Evolutionary conservation across 1,140 invertebrate species (phyloP).

Genomic region (Microplitis demolitor): DNA sequence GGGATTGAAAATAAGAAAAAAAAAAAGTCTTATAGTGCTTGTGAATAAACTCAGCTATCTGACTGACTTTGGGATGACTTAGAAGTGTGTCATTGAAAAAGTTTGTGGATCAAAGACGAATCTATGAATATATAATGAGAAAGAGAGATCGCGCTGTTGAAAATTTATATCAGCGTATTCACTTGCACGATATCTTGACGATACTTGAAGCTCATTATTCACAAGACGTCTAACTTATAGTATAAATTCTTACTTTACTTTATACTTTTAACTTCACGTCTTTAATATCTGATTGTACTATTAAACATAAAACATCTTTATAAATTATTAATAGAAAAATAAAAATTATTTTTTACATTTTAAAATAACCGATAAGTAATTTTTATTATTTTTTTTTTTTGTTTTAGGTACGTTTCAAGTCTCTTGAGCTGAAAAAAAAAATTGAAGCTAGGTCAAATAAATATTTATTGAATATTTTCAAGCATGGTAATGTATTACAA

Average conservation of each 20-base stretch:
- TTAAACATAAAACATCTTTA: neutral
- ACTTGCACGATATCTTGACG: constrained; percentile 3
- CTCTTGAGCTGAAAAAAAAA: too few relatives aligned
- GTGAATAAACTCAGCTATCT: neutral
- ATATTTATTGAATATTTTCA: too few relatives aligned
- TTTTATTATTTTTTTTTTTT: neutral
- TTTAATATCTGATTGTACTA: neutral
- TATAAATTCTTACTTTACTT: constrained; percentile 6
- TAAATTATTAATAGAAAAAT: constrained; percentile 7
- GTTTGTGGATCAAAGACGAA: constrained; percentile 18
- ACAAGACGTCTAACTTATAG: neutral
- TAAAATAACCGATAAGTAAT: too few relatives aligned
- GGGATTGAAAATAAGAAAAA: neutral
- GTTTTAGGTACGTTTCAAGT: neutral
- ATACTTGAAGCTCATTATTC: constrained; percentile 21
- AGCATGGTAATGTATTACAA: too few relatives aligned
- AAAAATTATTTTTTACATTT: neutral
- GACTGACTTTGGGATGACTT: constrained; percentile 8
- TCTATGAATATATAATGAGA: constrained; percentile 31
- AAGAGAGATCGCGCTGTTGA: neutral
- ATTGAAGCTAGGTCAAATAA: too few relatives aligned
- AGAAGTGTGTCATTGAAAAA: constrained; percentile 31
- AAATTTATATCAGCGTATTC: constrained; percentile 16
- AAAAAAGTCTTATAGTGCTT: neutral
- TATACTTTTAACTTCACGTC: neutral